Evolutionary conservation across 1,140 invertebrate species (phyloP).

Genomic region (Lasioglossum albipes): DNA sequence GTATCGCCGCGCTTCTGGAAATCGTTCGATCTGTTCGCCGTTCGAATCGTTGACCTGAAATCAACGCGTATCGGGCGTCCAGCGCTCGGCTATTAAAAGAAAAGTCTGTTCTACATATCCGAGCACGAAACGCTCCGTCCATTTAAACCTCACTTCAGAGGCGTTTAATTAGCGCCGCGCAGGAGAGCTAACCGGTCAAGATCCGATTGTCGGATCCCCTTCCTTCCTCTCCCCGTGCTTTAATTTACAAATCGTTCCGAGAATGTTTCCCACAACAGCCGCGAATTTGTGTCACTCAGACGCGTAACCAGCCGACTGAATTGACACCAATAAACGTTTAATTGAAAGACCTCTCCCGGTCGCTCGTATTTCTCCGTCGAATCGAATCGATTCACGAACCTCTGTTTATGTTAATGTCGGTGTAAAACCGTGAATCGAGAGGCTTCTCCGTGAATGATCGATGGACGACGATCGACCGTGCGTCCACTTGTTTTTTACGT

Average conservation of each 20-base stretch:
- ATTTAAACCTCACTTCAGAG: conserved; percentile 15
- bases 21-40: neutral
- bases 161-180: neutral
- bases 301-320: neutral
- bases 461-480: neutral
- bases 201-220: neutral
- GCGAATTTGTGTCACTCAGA: no score
- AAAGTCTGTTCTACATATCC: conserved; percentile 22
- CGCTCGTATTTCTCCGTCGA: neutral
- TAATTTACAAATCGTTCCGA: neutral
- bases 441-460: neutral
- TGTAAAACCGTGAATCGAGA: neutral
- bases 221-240: neutral
- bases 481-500: no score
- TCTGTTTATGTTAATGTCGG: conserved; percentile 12
- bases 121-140: conserved; percentile 23
- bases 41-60: neutral
- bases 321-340: conserved; percentile 28
- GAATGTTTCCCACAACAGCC: neutral
- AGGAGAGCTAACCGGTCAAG: neutral
- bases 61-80: neutral
- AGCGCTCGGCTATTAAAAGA: neutral
- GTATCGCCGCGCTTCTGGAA: neutral
- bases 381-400: neutral
- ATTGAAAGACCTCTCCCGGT: neutral